Evolutionary conservation across 2,888 invertebrate species (phyloP).

Genomic region (Rhogogaster chlorosoma): DNA sequence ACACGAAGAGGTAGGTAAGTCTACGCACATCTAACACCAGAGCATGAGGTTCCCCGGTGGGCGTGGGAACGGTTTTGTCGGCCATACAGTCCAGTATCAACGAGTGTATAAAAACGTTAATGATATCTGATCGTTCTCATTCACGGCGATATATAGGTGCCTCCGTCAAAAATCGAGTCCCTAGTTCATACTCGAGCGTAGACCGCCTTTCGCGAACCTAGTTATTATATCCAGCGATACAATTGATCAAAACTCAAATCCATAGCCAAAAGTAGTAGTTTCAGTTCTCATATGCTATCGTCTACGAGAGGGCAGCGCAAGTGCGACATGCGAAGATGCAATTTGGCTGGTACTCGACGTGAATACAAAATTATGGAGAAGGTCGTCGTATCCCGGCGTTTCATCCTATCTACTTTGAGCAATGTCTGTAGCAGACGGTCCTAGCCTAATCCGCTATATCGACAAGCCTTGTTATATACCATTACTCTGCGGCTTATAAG

Average conservation of each 20-base stretch:
- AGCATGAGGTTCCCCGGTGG: constrained; percentile 57
- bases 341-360: constrained; percentile 13
- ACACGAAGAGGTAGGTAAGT: constrained; percentile 20
- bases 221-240: constrained; percentile 33
- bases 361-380: constrained; percentile 41
- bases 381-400: constrained; percentile 21
- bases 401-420: constrained; percentile 38
- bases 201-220: background rate
- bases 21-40: constrained; percentile 40
- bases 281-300: background rate
- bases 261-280: constrained; percentile 5
- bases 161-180: background rate
- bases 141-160: constrained; percentile 69
- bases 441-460: constrained; percentile 27
- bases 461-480: background rate
- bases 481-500: background rate
- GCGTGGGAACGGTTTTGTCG: constrained; percentile 62
- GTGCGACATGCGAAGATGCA: constrained; percentile 48
- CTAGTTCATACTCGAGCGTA: background rate
- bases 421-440: constrained; percentile 31
- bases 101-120: constrained; percentile 72
- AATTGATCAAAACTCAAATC: background rate
- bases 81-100: constrained; percentile 61
- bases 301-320: constrained; percentile 37
- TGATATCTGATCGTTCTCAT: constrained; percentile 76